Conservation (phyloP, 1,140 invertebrate genomes). For the Diorhabda sublineata region DNA sequence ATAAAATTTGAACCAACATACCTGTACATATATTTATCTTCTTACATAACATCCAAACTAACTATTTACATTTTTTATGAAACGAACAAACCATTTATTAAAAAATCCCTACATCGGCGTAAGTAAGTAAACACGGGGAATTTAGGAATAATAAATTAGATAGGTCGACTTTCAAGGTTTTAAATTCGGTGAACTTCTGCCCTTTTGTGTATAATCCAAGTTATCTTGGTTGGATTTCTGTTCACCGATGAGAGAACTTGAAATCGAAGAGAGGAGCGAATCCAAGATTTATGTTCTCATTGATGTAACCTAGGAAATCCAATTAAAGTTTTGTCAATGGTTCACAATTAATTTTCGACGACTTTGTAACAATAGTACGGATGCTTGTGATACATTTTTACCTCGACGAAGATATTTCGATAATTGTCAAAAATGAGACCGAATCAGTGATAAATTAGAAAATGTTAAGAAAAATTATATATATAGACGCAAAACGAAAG, state of each 20-base stretch:
- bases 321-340: conserved; percentile 2
- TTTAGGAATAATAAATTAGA: not conserved
- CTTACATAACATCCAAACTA: no score
- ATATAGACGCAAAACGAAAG: no score
- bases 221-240: not conserved
- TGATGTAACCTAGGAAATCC: conserved; percentile 1
- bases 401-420: not conserved
- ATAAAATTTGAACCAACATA: no score
- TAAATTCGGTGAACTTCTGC: not conserved
- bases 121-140: not conserved
- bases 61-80: not conserved
- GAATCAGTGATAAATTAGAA: no score
- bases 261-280: not conserved
- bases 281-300: conserved; percentile 2
- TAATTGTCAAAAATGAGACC: no score
- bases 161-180: not conserved
- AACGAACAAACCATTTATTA: not conserved
- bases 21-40: no score
- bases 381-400: not conserved
- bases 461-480: no score
- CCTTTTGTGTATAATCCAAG: not conserved
- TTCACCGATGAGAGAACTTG: not conserved
- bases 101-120: not conserved
- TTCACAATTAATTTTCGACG: not conserved
- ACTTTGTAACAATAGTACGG: not conserved